phyloP scores from a whole-genome alignment of 2,888 invertebrate species.

The Pristionchus maxplancki region DNA sequence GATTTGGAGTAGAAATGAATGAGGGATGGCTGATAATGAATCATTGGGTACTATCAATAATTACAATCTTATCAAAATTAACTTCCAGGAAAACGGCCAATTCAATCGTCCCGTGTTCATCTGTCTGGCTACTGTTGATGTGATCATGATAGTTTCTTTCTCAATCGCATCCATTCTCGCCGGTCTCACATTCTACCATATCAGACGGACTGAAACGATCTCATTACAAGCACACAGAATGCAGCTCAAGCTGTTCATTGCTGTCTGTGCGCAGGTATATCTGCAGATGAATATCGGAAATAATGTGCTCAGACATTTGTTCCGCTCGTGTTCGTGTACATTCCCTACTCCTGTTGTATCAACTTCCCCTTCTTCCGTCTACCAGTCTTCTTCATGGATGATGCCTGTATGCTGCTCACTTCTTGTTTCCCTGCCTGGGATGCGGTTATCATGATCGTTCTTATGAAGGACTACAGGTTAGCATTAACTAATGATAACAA shows the following conservation, averaged over 20 bases:
- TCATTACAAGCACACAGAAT: not conserved
- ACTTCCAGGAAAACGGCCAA: not conserved
- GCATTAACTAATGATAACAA: no score
- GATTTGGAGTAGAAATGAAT: not conserved
- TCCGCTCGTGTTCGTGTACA: not conserved
- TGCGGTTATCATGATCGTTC: not conserved
- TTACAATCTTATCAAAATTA: no score
- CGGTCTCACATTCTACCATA: not conserved
- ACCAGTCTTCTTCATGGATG: not conserved
- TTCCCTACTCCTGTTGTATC: not conserved
- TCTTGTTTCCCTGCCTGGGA: constrained; percentile 24
- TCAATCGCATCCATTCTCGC: not conserved
- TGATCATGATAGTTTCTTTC: not conserved
- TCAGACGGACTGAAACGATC: not conserved
- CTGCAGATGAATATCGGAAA: no score
- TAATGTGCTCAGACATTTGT: no score
- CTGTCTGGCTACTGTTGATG: not conserved
- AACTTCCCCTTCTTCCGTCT: not conserved
- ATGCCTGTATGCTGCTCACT: not conserved
- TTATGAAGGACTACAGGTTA: not conserved
- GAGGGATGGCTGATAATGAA: not conserved
- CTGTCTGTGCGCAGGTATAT: not conserved
- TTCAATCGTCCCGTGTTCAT: not conserved
- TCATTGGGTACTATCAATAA: not conserved
- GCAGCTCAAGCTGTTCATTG: not conserved